Conservation (phyloP, 2,113 vertebrate species). For the Isichthys henryi region DNA sequence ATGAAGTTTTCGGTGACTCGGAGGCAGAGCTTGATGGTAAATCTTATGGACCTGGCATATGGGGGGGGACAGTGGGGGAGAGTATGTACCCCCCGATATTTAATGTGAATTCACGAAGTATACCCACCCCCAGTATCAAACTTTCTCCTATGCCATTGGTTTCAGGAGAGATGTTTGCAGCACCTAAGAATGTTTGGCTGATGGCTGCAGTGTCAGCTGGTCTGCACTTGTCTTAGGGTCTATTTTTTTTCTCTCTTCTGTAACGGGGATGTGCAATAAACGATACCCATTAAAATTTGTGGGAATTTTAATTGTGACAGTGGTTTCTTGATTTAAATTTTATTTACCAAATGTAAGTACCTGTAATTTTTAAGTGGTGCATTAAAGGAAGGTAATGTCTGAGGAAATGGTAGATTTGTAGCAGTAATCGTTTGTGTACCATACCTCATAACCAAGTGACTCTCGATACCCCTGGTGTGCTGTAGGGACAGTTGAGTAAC, state of each 20-base stretch:
- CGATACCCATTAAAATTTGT: no score
- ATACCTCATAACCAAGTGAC: background rate
- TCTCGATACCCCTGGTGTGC: background rate
- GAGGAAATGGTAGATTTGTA: background rate
- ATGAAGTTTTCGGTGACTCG: constrained; percentile 95
- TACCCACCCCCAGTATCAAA: background rate
- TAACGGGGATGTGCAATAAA: no score
- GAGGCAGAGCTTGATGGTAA: constrained; percentile 94
- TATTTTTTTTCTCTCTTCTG: background rate
- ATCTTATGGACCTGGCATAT: background rate
- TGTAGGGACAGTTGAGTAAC: background rate
- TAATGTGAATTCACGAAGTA: background rate
- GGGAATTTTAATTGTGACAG: background rate
- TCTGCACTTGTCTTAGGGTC: background rate
- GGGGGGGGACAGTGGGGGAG: background rate
- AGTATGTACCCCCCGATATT: background rate
- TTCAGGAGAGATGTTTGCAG: background rate
- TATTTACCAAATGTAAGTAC: background rate
- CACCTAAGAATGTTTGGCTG: background rate
- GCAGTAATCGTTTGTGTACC: no score
- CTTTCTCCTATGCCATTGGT: background rate
- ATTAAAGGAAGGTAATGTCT: background rate
- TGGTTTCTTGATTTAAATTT: background rate
- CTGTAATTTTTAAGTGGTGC: background rate
- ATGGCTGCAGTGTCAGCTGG: background rate